Evolutionary conservation across 1,140 invertebrate species (phyloP), one percentile per base, ranked within the genome.

Genomic region (Drosophila lacertosa): DNA sequence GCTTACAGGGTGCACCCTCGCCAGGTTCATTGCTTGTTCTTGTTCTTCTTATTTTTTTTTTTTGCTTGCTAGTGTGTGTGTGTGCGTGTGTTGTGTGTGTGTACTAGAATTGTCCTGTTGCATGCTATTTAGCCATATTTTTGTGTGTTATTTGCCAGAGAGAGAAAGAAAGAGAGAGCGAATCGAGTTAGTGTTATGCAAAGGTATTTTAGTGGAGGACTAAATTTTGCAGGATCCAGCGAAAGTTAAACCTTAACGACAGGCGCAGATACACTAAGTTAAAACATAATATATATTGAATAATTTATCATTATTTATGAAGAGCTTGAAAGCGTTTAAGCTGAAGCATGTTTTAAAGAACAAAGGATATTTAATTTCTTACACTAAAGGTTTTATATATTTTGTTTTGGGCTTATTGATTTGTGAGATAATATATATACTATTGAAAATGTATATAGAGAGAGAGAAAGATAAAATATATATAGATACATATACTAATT

Each of bases 101-200:
- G 55, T 58, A 33, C 29, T 5, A 22, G 47, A 67, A 55, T 58
- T 58, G 74, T 88, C 77, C 82, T 88, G 82, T 88, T 88, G 82
- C 82, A 88, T 88, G 82, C 74, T 79, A 88, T 82, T 82, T 77
- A 68, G 82, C 83, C 77, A 88, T 88, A 88, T 88, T 88, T 88
- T 78, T 67, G 58, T 88, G 70, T 75, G 64, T 74, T 69, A 54
- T 75, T 77, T 68, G 70, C 66, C 75, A 76, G 15, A 4, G 1
- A 33, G 5, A 22, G 42, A 16, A 9, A 13, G 51, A 40, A 57
- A 16, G 10, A 32, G 9, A 51, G 11, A 16, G 33, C n/a, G 4
- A 65, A 37, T 20, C 2, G 29, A 48, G 32, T 3, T 1, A 15
- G 18, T 11, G 9, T 24, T 47, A 58, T 78, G 76, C 76, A 83